phyloP scores from a whole-genome alignment of 2,888 invertebrate species.

The Coleophora flavipennella region DNA sequence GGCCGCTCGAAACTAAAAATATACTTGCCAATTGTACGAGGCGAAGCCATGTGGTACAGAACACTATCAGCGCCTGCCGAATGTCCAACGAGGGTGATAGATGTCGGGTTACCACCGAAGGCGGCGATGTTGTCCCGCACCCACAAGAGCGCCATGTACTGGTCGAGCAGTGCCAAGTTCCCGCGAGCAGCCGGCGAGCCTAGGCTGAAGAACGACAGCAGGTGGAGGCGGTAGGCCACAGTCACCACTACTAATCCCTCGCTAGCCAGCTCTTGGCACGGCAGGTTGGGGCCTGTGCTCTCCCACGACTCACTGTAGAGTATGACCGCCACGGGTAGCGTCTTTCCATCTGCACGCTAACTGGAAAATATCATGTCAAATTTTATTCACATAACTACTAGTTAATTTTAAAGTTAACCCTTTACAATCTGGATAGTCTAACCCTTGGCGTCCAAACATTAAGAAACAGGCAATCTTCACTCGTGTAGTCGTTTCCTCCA shows the following conservation, averaged over 20 bases:
- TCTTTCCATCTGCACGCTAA: conserved; percentile 64
- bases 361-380: conserved; percentile 32
- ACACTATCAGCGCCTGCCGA: conserved; percentile 83
- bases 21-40: conserved; percentile 73
- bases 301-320: conserved; percentile 77
- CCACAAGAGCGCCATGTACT: conserved; percentile 85
- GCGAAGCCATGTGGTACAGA: conserved; percentile 77
- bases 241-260: conserved; percentile 81
- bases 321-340: conserved; percentile 78
- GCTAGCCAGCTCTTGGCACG: conserved; percentile 81
- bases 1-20: neutral
- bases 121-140: conserved; percentile 81
- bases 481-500: conserved; percentile 38
- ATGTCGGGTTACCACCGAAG: conserved; percentile 86
- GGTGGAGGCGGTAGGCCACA: conserved; percentile 78
- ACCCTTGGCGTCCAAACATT: conserved; percentile 92
- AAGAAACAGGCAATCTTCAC: conserved; percentile 90
- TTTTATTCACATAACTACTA: conserved; percentile 1
- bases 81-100: conserved; percentile 88
- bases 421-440: conserved; percentile 8
- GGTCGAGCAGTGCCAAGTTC: conserved; percentile 90
- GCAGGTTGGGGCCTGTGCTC: conserved; percentile 62
- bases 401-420: no score
- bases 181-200: conserved; percentile 76
- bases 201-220: conserved; percentile 78